Percentiles rank a stretch among this genome's conserved stretches.
These are phyloP conservation scores for Lepidocyrtinus sp. DNA, from an alignment of 2,888 invertebrate genomes.

Conservation along the genomic window DNA sequence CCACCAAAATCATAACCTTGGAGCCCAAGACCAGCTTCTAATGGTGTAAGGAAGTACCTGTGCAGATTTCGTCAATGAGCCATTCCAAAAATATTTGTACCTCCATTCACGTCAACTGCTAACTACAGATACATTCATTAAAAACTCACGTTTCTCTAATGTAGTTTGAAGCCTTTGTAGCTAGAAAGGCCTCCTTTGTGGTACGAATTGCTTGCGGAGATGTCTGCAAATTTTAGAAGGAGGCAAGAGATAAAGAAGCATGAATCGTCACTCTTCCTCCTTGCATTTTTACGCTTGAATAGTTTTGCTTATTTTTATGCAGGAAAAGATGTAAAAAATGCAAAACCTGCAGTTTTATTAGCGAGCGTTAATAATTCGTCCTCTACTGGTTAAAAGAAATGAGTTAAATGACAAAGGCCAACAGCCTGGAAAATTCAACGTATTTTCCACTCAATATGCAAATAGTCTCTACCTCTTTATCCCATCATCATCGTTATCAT, in stretches of 20 bases:
- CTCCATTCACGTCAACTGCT: background rate
- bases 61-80: background rate
- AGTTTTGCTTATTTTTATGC: background rate
- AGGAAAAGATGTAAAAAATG: background rate
- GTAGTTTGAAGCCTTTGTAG: slow-evolving; percentile 60
- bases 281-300: background rate
- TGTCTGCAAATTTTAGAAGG: slow-evolving; percentile 52
- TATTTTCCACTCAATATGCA: background rate
- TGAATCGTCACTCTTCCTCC: background rate
- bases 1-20: slow-evolving; percentile 66
- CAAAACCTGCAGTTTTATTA: background rate
- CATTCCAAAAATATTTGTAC: background rate
- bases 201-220: slow-evolving; percentile 57
- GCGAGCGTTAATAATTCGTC: background rate
- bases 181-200: slow-evolving; percentile 62
- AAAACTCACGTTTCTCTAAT: slow-evolving; percentile 64
- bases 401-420: background rate
- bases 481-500: no score
- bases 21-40: slow-evolving; percentile 65
- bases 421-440: background rate
- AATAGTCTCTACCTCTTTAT: no score
- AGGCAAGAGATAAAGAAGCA: background rate
- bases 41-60: slow-evolving; percentile 62
- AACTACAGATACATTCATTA: background rate
- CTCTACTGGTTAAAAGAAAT: background rate